Percentiles rank a stretch among this genome's conserved stretches.
Evolutionary conservation across 2,113 vertebrate genomes (phyloP).

Genomic region (Rattus rattus): DNA sequence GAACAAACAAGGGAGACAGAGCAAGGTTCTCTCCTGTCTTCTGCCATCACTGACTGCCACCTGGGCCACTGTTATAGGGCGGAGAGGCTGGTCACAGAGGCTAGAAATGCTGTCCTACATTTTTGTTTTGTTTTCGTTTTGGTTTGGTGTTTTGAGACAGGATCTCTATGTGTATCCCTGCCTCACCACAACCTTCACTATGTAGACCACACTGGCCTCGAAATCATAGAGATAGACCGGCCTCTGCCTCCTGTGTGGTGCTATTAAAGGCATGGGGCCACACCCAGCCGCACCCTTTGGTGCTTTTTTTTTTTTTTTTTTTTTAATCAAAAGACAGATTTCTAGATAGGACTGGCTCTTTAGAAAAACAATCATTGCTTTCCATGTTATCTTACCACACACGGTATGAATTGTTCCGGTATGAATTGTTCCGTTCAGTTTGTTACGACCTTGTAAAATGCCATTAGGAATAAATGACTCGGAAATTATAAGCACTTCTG

Average conservation of each 20-base stretch:
- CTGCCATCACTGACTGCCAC: not conserved
- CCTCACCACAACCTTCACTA: not conserved
- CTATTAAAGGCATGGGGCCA: not conserved
- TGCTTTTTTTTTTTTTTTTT: not conserved
- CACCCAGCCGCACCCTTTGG: not conserved
- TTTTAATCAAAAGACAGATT: not conserved
- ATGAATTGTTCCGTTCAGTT: constrained; percentile 19
- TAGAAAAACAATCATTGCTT: not conserved
- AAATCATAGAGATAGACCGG: not conserved
- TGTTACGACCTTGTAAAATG: not conserved
- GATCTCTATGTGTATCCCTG: not conserved
- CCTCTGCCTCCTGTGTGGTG: not conserved
- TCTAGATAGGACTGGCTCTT: not conserved
- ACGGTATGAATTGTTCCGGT: not conserved
- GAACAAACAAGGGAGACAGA: not conserved
- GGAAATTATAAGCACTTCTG: not conserved
- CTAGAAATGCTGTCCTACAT: not conserved
- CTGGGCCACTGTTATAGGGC: not conserved
- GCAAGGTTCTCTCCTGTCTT: not conserved
- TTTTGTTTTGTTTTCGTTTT: not conserved
- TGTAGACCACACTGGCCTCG: not conserved
- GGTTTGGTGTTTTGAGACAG: not conserved
- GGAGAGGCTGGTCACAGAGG: not conserved
- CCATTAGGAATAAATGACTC: not conserved
- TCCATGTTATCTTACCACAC: not conserved